Percentiles rank a stretch among this genome's conserved stretches.
These are phyloP conservation scores for Lasioglossum zephyrum DNA, from an alignment of 2,888 invertebrate genomes.

Conservation along the genomic window DNA sequence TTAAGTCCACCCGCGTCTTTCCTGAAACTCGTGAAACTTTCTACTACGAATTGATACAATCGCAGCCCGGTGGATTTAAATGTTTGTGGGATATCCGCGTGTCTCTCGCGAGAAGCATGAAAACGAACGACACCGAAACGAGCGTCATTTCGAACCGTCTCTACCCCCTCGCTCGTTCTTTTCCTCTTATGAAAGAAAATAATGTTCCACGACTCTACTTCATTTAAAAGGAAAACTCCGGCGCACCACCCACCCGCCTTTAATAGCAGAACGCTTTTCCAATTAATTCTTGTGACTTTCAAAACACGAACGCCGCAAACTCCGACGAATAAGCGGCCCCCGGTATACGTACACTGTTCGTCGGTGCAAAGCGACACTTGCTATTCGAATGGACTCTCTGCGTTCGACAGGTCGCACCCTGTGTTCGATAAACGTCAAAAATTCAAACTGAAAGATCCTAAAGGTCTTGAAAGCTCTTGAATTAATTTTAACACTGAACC, in stretches of 20 bases:
- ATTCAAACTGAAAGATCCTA: too few species aligned
- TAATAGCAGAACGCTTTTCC: neutral
- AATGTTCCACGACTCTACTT: neutral
- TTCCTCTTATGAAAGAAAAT: neutral
- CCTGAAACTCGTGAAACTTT: too few species aligned
- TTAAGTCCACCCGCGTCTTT: too few species aligned
- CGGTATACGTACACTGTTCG: too few species aligned
- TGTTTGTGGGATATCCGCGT: neutral
- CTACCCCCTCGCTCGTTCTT: neutral
- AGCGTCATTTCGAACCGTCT: neutral
- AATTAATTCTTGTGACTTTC: neutral
- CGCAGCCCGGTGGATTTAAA: slow-evolving; percentile 7
- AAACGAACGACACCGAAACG: too few species aligned
- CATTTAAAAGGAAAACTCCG: neutral
- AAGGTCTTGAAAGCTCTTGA: too few species aligned
- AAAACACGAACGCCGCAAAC: neutral
- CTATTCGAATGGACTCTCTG: neutral
- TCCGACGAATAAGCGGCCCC: neutral
- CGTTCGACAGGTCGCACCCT: neutral
- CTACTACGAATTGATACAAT: too few species aligned
- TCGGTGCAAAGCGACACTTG: neutral
- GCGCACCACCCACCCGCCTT: neutral
- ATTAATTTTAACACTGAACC: too few species aligned
- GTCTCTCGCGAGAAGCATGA: neutral
- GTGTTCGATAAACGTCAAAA: too few species aligned